Base-by-base conservation (phyloP, 2,797 vertebrate species). In the Enteromius unitaeniatus region DNA sequence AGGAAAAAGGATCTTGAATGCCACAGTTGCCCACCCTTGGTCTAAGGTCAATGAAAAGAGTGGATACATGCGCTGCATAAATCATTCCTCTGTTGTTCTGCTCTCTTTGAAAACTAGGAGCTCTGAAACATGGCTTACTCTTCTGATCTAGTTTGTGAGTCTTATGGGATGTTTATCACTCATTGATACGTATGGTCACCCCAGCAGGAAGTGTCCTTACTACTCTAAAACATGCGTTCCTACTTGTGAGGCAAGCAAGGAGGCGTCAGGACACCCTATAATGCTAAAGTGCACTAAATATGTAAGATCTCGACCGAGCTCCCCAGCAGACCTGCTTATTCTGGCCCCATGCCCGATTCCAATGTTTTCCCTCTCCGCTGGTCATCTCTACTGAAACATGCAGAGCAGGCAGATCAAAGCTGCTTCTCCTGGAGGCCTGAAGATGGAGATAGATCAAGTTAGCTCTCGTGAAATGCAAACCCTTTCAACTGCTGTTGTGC, bases 391-490 rank as follows among this genome's bases (percentile, higher is more conserved):
- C 83, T 76, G 84, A 86, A 84, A 78, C 82, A 72, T 53, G 84
- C 51, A 55, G 79, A 86, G 75, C 15, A 60, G 72, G 23, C 53
- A 13, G 79, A 87, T 88, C 85, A 85, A 88, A 88, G 78, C 69
- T n/a, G 31, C 76, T 85, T 80, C 79, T 85, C 81, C 84, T 86
- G 75, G 42, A 51, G 81, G 69, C 60, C 79, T 75, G 74, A 84
- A 87, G 88, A 85, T 47, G 68, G 73, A 85, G 79, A 86, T 81
- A 78, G 84, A 84, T 89, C 55, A 58, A 87, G 78, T 88, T 81
- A 74, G 31, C 67, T 47, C 49, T 77, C 19, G 49, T 14, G 49
- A 83, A 88, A 88, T 85, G 78, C 79, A 85, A 87, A 84, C 86
- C 74, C 76, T 64, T 85, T 85, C 37, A 69, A 82, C 82, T 85